phyloP scores from a whole-genome alignment of 2,888 invertebrate genomes.

The Meganola albula region DNA sequence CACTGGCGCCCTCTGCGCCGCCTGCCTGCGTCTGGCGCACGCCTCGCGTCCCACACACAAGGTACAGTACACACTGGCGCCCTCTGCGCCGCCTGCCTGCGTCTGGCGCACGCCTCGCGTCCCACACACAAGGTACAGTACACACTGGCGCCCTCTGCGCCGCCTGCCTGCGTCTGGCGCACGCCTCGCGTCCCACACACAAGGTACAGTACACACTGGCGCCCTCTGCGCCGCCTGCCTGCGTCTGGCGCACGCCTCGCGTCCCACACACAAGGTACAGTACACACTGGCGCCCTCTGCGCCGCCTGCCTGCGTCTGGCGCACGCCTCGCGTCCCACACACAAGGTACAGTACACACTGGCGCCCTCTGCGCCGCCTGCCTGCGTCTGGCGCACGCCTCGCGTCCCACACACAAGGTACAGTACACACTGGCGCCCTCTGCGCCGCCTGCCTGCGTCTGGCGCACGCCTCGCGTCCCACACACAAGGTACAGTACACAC shows the following conservation, averaged over 20 bases:
- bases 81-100: neutral
- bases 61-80: constrained; percentile 7
- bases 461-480: no score
- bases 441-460: no score
- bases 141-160: neutral
- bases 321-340: constrained; percentile 60
- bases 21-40: neutral
- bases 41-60: constrained; percentile 7
- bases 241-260: constrained; percentile 94
- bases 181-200: constrained; percentile 2
- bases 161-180: neutral
- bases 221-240: constrained; percentile 92
- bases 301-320: constrained; percentile 84
- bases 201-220: constrained; percentile 88
- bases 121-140: neutral
- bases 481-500: no score
- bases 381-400: no score
- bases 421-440: no score
- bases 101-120: constrained; percentile 1
- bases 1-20: neutral
- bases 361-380: no score
- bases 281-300: constrained; percentile 92
- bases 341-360: no score
- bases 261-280: constrained; percentile 89
- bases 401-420: no score